phyloP scores from a whole-genome alignment of 2,888 invertebrate species.

The Orthosia incerta region DNA sequence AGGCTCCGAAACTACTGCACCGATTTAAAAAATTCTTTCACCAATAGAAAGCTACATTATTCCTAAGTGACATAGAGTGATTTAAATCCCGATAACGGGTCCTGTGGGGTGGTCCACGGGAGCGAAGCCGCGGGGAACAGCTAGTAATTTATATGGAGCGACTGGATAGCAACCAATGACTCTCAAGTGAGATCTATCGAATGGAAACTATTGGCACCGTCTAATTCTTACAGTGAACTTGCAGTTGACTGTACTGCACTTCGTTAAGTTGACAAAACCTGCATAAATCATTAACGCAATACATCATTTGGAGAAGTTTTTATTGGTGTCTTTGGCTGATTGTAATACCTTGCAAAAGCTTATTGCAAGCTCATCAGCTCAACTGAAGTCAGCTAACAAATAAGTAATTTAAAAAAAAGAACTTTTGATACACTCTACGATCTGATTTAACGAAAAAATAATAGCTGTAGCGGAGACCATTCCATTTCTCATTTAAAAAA shows the following conservation, averaged over 20 bases:
- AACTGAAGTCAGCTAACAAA: background rate
- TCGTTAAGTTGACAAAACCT: conserved; percentile 46
- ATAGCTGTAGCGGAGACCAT: background rate
- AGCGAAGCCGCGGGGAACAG: too few species aligned
- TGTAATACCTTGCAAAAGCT: conserved; percentile 10
- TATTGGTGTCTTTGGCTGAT: conserved; percentile 16
- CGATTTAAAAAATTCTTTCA: too few species aligned
- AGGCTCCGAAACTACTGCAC: too few species aligned
- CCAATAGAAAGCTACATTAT: too few species aligned
- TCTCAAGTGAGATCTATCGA: background rate
- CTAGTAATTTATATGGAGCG: background rate
- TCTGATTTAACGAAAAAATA: background rate
- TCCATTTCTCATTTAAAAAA: background rate
- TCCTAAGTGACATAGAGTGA: too few species aligned
- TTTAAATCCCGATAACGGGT: too few species aligned
- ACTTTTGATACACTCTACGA: background rate
- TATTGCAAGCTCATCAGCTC: too few species aligned
- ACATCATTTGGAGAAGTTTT: conserved; percentile 16
- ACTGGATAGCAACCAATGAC: background rate
- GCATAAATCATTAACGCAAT: conserved; percentile 42
- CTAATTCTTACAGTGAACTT: too few species aligned
- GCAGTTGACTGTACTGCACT: conserved; percentile 17
- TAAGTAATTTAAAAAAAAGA: background rate
- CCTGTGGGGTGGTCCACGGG: too few species aligned
- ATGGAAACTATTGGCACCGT: background rate